Base-by-base conservation (phyloP, 2,888 invertebrate species). In the Lepetodrilus schrolli region DNA sequence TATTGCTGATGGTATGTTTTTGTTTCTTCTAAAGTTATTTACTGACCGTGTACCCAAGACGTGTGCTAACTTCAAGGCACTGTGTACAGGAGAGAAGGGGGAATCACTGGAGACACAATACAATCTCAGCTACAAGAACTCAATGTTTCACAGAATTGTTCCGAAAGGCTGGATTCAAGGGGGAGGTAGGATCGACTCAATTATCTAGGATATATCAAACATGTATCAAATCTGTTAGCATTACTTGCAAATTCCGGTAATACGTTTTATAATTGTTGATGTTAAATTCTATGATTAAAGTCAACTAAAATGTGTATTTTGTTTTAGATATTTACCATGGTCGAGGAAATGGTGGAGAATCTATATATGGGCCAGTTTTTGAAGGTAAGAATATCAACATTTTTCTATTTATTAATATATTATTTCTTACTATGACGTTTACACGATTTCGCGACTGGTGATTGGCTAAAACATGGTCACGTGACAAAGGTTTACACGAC, bases 1-100 rank as follows among this genome's bases (percentile, higher is more conserved):
- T n/a, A n/a, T n/a, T n/a, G n/a, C n/a, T n/a, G n/a, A n/a, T n/a
- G n/a, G n/a, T n/a, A n/a, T n/a, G n/a, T n/a, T n/a, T 7, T 68
- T 70, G n/a, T 68, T 30, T 20, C 36, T 49, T 34, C 80, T 80
- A 4, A 79, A 90, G 90, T 77, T 91, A 50, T 90, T 88, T 77
- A 83, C 84, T 50, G 87, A 90, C 73, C 93, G 95, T 94, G 97
- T 97, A 88, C 94, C 97, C 90, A 96, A 96, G 93, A 97, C 91
- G 0, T 90, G 90, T 96, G 95, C 96, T 95, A 93, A 98, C 80
- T 92, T 91, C 80, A 85, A 86, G 83, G 87, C 83, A 20, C 86
- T 90, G 77, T 91, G 89, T 75, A 88, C 87, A 68, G 91, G 88
- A 80, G 89, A 88, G 74, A 86, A 85, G 43, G 90, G 90, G 4